Percentiles rank a stretch among this genome's conserved stretches.
These are phyloP conservation scores for Diaprepes abbreviatus DNA, from an alignment of 2,888 invertebrate genomes.

Conservation along the genomic window DNA sequence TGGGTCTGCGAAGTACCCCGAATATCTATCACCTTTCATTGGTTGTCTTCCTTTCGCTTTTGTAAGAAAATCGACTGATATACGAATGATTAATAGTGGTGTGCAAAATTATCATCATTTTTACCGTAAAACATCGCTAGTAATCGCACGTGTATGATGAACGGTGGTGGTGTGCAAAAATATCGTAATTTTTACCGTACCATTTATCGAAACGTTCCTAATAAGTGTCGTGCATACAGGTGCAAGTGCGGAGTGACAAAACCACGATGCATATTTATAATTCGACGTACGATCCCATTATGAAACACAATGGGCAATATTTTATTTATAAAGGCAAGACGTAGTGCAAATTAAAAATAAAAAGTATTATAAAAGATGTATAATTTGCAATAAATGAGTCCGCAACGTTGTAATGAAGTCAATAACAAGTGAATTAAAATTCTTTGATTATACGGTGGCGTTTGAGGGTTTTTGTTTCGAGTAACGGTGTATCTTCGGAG, in stretches of 20 bases:
- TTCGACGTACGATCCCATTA: constrained; percentile 46
- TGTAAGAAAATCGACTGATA: too few relatives aligned
- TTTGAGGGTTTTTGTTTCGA: constrained; percentile 7
- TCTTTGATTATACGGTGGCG: constrained; percentile 4
- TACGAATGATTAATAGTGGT: too few relatives aligned
- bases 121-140: too few relatives aligned
- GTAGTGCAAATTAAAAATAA: constrained; percentile 48
- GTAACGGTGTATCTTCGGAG: constrained; percentile 7
- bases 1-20: too few relatives aligned
- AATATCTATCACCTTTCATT: too few relatives aligned
- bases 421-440: constrained; percentile 35
- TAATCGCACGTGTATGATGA: too few relatives aligned
- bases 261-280: constrained; percentile 47
- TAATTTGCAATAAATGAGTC: constrained; percentile 26
- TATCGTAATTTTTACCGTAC: background rate
- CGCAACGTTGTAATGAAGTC: constrained; percentile 42
- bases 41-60: too few relatives aligned
- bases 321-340: constrained; percentile 46
- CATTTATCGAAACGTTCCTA: background rate
- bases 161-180: background rate
- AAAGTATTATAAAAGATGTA: constrained; percentile 41
- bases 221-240: background rate
- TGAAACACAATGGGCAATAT: constrained; percentile 45
- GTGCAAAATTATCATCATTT: too few relatives aligned
- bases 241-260: constrained; percentile 46